phyloP scores from a whole-genome alignment of 1,140 invertebrate genomes.

The Drosophila cardini region DNA sequence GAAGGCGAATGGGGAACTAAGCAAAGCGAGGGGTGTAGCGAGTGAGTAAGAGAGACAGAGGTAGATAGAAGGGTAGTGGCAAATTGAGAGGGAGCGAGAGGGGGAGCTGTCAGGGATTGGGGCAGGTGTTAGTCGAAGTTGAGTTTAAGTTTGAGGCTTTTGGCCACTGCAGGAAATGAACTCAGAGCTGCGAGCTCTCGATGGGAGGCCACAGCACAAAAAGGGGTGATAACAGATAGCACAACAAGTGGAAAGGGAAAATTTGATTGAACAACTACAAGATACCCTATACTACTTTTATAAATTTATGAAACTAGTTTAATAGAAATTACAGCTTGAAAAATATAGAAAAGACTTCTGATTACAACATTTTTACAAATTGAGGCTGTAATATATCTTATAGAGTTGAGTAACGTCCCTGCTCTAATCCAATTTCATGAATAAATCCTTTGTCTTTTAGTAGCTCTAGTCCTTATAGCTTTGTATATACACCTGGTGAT shows the following conservation, averaged over 20 bases:
- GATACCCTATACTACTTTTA: no score
- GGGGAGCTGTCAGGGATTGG: conserved; percentile 9
- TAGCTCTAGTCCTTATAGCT: no score
- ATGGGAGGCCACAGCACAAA: conserved; percentile 18
- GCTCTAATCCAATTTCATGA: no score
- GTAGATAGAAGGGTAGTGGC: no score
- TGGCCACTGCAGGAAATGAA: conserved; percentile 42
- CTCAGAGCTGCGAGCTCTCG: conserved; percentile 2
- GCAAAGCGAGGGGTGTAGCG: not conserved
- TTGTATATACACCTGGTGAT: no score
- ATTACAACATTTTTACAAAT: no score
- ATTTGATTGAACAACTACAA: not conserved
- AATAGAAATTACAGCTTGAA: no score
- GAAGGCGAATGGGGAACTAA: conserved; percentile 31
- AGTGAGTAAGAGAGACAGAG: conserved; percentile 20
- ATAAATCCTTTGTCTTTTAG: no score
- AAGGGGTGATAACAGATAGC: conserved; percentile 34
- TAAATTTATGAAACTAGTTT: no score
- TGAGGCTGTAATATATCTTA: no score
- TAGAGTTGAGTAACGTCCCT: no score
- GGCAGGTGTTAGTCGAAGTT: conserved; percentile 17
- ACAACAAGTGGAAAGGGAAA: not conserved
- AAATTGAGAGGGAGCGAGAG: not conserved
- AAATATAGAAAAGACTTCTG: no score
- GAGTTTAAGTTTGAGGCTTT: not conserved